Conservation (phyloP, 2,113 vertebrate species). For the Onychostruthus taczanowskii region DNA sequence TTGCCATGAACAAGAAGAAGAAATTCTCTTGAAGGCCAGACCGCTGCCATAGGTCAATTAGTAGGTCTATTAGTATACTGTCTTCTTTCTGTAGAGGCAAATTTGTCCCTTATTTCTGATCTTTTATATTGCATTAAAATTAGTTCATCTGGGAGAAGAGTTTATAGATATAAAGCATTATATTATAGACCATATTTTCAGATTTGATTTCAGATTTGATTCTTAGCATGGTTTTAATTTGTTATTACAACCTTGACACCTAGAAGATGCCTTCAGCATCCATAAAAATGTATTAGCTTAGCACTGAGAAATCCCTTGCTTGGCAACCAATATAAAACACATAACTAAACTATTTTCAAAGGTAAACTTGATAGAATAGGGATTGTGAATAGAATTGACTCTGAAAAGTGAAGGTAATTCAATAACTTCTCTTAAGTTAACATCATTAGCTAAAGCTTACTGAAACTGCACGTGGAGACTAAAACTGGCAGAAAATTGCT, state of each 20-base stretch:
- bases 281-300: not conserved
- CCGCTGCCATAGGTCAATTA: not conserved
- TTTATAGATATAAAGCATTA: not conserved
- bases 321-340: not conserved
- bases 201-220: not conserved
- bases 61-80: not conserved
- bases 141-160: not conserved
- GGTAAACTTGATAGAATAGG: not conserved
- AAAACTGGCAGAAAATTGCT: not conserved
- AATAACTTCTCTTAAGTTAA: not conserved
- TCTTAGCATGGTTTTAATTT: not conserved
- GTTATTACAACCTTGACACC: not conserved
- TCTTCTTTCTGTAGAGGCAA: not conserved
- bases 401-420: not conserved
- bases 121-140: not conserved
- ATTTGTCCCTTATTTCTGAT: not conserved
- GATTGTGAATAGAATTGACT: not conserved
- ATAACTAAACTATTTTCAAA: not conserved
- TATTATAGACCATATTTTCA: not conserved
- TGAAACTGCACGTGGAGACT: not conserved
- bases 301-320: not conserved
- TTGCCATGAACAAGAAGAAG: not conserved
- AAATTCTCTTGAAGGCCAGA: not conserved
- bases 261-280: not conserved
- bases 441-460: not conserved